Evolutionary conservation across 2,888 invertebrate species (phyloP).

Genomic region (Melanophora roralis): DNA sequence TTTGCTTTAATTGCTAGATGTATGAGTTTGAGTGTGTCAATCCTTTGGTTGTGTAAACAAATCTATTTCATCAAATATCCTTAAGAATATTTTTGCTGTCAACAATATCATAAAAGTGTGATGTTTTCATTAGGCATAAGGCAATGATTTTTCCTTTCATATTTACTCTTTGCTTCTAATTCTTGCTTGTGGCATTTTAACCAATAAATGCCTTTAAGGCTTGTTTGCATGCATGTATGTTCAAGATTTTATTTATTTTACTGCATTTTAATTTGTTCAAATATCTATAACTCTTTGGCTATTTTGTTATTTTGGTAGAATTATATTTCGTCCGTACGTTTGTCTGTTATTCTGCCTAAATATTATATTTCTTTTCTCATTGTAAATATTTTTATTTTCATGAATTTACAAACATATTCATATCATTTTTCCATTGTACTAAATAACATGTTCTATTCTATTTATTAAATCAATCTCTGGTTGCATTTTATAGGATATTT

Average conservation of each 20-base stretch:
- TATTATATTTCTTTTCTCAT: slow-evolving; percentile 41
- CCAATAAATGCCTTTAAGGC: slow-evolving; percentile 39
- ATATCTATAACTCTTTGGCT: slow-evolving; percentile 19
- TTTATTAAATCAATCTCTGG: slow-evolving; percentile 46
- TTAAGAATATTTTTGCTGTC: slow-evolving; percentile 30
- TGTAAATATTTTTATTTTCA: slow-evolving; percentile 35
- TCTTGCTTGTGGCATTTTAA: not conserved
- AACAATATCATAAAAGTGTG: slow-evolving; percentile 37
- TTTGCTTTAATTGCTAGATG: slow-evolving; percentile 30
- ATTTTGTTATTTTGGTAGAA: slow-evolving; percentile 11
- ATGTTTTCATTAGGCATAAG: slow-evolving; percentile 30
- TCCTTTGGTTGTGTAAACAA: slow-evolving; percentile 9
- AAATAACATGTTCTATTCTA: not conserved
- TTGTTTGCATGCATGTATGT: too few species aligned
- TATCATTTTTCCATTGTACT: not conserved
- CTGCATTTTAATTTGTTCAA: slow-evolving; percentile 38
- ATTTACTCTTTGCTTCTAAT: not conserved
- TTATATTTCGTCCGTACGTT: not conserved
- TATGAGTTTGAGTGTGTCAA: too few species aligned
- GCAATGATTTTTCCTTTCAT: not conserved
- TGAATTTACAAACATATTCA: slow-evolving; percentile 16
- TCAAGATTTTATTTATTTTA: slow-evolving; percentile 46
- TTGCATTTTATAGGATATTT: slow-evolving; percentile 1
- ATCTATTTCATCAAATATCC: slow-evolving; percentile 52
- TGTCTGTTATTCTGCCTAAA: not conserved